Evolutionary conservation across 1,140 invertebrate species (phyloP).

Genomic region (Aphis craccivora): DNA sequence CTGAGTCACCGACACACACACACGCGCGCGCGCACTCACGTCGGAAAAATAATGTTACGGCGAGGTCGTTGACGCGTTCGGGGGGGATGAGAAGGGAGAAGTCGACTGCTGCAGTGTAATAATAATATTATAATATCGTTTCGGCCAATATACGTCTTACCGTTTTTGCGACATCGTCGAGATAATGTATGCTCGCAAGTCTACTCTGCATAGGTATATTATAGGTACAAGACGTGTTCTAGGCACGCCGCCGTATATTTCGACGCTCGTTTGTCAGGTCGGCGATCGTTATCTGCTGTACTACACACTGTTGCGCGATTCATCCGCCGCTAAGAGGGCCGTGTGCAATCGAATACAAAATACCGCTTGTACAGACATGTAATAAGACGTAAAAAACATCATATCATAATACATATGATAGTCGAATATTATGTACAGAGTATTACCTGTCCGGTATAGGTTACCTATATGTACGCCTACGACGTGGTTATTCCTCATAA

Average conservation of each 20-base stretch:
- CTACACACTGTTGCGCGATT: neutral
- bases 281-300: neutral
- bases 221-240: neutral
- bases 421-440: too few relatives aligned
- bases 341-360: slow-evolving; percentile 20
- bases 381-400: neutral
- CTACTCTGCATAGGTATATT: neutral
- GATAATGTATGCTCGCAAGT: neutral
- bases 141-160: neutral
- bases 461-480: too few relatives aligned
- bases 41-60: neutral
- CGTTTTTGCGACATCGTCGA: slow-evolving; percentile 27
- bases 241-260: neutral
- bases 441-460: too few relatives aligned
- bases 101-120: neutral
- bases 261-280: neutral
- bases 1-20: too few relatives aligned
- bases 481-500: neutral
- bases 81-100: neutral
- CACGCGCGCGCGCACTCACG: neutral
- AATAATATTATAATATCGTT: neutral
- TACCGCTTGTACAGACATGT: neutral
- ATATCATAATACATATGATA: neutral
- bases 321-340: neutral
- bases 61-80: slow-evolving; percentile 17